phyloP scores from a whole-genome alignment of 2,888 invertebrate genomes.

The Sesia bembeciformis region DNA sequence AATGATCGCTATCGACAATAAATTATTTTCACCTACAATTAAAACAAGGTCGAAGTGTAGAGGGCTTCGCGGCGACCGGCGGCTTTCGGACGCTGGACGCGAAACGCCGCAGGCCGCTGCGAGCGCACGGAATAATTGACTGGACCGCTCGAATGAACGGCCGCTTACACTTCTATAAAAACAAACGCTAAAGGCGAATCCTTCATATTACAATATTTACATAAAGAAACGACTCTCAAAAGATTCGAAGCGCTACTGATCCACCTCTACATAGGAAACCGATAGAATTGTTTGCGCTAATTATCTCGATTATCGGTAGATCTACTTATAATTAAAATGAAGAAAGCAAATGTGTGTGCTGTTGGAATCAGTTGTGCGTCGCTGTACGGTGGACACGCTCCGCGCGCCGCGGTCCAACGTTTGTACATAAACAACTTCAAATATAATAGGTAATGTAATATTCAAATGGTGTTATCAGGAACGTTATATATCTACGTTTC shows the following conservation, averaged over 20 bases:
- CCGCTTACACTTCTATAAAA: conserved; percentile 31
- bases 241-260: conserved; percentile 68
- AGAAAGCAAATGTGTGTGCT: conserved; percentile 61
- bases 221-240: conserved; percentile 52
- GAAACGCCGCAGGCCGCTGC: conserved; percentile 25
- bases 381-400: conserved; percentile 28
- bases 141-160: conserved; percentile 40
- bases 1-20: conserved; percentile 72
- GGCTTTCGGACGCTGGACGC: conserved; percentile 25
- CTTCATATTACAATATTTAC: conserved; percentile 67
- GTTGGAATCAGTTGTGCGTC: conserved; percentile 59
- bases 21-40: conserved; percentile 70
- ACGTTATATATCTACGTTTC: conserved; percentile 39
- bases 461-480: conserved; percentile 53
- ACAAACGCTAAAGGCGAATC: conserved; percentile 57
- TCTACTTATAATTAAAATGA: conserved; percentile 68
- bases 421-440: conserved; percentile 54
- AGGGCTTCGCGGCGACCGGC: conserved; percentile 6
- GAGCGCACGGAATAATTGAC: conserved; percentile 65
- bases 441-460: conserved; percentile 29
- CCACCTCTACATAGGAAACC: conserved; percentile 67
- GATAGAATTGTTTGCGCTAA: conserved; percentile 60
- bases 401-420: conserved; percentile 41
- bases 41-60: conserved; percentile 65
- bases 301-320: conserved; percentile 56